phyloP scores from a whole-genome alignment of 2,113 vertebrate genomes.

The Cavia aperea region DNA sequence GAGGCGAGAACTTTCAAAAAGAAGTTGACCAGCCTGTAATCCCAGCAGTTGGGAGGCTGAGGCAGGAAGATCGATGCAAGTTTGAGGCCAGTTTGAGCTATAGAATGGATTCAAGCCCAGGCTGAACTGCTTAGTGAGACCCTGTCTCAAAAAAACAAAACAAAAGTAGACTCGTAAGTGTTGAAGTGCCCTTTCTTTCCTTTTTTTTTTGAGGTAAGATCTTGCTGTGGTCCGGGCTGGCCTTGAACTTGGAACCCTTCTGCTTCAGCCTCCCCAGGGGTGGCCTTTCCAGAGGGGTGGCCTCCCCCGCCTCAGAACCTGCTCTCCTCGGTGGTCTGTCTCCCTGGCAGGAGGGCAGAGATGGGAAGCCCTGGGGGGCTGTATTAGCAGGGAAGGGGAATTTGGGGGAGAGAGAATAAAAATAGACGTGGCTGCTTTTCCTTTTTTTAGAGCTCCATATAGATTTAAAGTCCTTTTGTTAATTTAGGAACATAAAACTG shows the following conservation, averaged over 20 bases:
- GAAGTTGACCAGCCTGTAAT: neutral
- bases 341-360: neutral
- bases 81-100: neutral
- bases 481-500: conserved; percentile 69
- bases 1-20: too few species aligned
- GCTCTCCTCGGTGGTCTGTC: neutral
- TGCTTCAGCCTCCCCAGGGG: neutral
- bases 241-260: neutral
- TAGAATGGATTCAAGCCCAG: neutral
- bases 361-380: accelerated
- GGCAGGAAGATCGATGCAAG: neutral
- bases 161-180: accelerated
- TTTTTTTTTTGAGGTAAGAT: neutral
- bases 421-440: conserved; percentile 9
- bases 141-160: neutral
- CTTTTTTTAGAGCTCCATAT: conserved; percentile 52
- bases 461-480: conserved; percentile 70
- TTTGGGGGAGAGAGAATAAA: conserved; percentile 43
- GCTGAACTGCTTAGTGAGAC: neutral
- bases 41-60: neutral
- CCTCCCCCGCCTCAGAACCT: accelerated
- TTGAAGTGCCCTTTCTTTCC: neutral
- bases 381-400: neutral
- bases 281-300: neutral
- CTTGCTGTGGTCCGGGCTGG: neutral